Percentiles rank a stretch among this genome's conserved stretches.
Conservation (phyloP, 2,113 vertebrate species). For the Erythrolamprus reginae region DNA sequence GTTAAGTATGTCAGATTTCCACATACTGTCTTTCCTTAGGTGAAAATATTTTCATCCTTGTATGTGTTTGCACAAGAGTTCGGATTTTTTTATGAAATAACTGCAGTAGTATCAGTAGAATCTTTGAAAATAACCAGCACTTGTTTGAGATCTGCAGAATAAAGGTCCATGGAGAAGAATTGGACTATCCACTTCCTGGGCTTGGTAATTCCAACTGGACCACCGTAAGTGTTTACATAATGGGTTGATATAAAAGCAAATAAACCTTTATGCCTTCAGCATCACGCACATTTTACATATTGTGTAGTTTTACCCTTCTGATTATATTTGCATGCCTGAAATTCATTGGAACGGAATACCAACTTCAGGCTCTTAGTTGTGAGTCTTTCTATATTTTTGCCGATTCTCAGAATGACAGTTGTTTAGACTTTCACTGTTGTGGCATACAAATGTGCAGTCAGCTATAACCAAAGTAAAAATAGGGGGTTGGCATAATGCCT, state of each 20-base stretch:
- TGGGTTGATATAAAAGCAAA: not conserved
- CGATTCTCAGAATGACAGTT: not conserved
- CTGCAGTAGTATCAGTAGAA: not conserved
- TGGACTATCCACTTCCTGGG: not conserved
- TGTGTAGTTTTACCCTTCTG: not conserved
- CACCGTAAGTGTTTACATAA: not conserved
- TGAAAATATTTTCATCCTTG: not conserved
- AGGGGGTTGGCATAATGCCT: not conserved
- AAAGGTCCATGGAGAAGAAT: not conserved
- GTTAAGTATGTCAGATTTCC: not conserved
- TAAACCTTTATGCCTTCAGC: not conserved
- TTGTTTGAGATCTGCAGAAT: not conserved
- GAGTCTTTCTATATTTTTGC: not conserved
- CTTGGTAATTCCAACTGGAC: not conserved
- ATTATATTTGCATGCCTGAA: not conserved
- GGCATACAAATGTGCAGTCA: constrained; percentile 10
- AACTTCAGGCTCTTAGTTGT: not conserved
- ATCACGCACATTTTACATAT: not conserved
- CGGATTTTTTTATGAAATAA: not conserved
- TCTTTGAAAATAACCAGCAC: not conserved
- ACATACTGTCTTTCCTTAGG: not conserved
- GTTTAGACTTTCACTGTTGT: constrained; percentile 13
- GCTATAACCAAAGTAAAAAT: constrained; percentile 6
- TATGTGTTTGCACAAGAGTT: not conserved
- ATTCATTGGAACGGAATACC: not conserved